Evolutionary conservation across 35 echinoderm and acorn worm genomes (phyloP).

Genomic region (Anneissia japonica): DNA sequence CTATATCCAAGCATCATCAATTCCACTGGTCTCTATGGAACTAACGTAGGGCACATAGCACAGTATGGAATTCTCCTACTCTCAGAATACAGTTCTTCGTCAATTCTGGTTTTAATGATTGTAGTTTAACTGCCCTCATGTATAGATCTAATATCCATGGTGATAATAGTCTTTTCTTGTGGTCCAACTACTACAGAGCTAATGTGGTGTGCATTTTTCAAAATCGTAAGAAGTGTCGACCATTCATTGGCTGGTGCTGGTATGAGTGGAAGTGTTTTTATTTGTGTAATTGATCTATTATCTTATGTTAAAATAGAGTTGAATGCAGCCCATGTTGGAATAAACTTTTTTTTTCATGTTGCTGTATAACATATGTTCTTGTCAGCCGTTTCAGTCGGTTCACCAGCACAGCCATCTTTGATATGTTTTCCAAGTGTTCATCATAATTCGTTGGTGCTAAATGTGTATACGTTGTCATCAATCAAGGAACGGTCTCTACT

Average conservation of each 20-base stretch:
- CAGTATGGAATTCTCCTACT: not conserved
- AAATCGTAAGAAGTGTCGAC: slow-evolving; percentile 17
- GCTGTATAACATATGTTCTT: too few species aligned
- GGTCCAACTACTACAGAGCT: slow-evolving; percentile 8
- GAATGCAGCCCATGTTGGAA: slow-evolving; percentile 41
- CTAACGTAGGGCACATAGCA: slow-evolving; percentile 33
- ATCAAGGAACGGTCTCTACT: too few species aligned
- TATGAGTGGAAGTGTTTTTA: slow-evolving; percentile 9
- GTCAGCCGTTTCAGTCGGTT: too few species aligned
- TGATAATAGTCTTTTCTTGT: slow-evolving; percentile 23
- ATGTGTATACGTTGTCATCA: too few species aligned
- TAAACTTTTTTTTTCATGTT: not conserved
- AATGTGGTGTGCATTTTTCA: slow-evolving; percentile 30
- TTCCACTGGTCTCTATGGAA: slow-evolving; percentile 25
- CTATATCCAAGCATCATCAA: slow-evolving; percentile 51
- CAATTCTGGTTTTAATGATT: slow-evolving; percentile 21
- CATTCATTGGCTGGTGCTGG: slow-evolving; percentile 27
- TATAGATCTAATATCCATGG: slow-evolving; percentile 40
- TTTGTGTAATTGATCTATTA: not conserved
- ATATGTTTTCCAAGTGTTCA: too few species aligned
- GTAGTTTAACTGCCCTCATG: not conserved
- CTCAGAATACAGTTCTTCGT: slow-evolving; percentile 13
- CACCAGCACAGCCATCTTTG: too few species aligned
- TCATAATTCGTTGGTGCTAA: too few species aligned
- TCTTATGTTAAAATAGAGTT: slow-evolving; percentile 5